These are phyloP conservation scores for Zaprionus lachaisei DNA, from an alignment of 1,140 invertebrate species.

Conservation along the genomic window DNA sequence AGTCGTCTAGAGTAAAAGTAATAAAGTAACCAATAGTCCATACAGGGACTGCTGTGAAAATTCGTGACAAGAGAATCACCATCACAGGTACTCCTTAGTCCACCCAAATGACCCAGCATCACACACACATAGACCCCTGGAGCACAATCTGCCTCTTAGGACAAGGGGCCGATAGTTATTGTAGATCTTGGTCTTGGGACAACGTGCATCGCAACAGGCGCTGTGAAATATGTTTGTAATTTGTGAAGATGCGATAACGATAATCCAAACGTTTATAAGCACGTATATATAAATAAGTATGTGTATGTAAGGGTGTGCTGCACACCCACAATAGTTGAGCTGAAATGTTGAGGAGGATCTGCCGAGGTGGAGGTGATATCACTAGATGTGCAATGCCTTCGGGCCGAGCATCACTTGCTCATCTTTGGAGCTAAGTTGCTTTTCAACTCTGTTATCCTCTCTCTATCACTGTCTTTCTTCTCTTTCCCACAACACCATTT, in stretches of 20 bases:
- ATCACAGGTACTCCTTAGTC: background rate
- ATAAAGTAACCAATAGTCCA: background rate
- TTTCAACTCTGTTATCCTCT: slow-evolving; percentile 18
- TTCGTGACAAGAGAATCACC: slow-evolving; percentile 19
- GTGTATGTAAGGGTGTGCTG: slow-evolving; percentile 21
- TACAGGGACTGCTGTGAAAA: background rate
- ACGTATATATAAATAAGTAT: slow-evolving; percentile 1
- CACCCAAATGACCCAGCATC: background rate
- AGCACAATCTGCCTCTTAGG: background rate
- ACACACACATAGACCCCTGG: background rate
- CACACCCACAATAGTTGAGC: slow-evolving; percentile 57
- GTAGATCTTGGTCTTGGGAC: slow-evolving; percentile 1
- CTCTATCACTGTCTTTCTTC: background rate
- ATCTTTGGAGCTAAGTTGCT: slow-evolving; percentile 32
- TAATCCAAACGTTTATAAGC: slow-evolving; percentile 53
- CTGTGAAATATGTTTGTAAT: slow-evolving; percentile 65
- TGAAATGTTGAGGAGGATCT: slow-evolving; percentile 1
- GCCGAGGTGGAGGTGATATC: slow-evolving; percentile 7
- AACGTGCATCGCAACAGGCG: slow-evolving; percentile 40
- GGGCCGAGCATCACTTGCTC: slow-evolving; percentile 59
- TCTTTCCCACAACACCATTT: slow-evolving; percentile 7
- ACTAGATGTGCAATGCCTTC: slow-evolving; percentile 37
- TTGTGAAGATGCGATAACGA: slow-evolving; percentile 71
- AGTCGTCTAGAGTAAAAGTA: background rate
- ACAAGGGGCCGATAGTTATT: background rate